These are phyloP conservation scores for Excalfactoria chinensis DNA, from an alignment of 2,113 vertebrate species.

Conservation along the genomic window DNA sequence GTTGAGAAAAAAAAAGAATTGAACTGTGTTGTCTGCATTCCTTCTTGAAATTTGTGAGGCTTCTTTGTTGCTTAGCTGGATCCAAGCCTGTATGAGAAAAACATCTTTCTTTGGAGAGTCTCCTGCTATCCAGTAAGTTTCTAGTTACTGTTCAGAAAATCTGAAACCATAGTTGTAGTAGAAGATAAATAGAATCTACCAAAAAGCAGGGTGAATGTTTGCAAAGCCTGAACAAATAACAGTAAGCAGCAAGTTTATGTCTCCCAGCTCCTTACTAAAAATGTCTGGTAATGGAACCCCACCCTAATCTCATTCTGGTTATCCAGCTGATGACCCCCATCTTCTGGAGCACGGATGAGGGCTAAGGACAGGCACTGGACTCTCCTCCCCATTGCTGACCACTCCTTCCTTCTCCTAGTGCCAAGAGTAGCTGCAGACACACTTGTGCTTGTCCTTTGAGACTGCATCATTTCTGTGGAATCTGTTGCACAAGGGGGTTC, in stretches of 20 bases:
- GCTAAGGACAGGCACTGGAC: background rate
- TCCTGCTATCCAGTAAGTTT: background rate
- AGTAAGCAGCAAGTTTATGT: background rate
- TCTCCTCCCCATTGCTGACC: background rate
- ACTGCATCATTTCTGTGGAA: accelerated
- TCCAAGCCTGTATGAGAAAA: background rate
- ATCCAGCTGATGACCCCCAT: background rate
- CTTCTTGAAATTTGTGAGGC: background rate
- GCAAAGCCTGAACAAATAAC: background rate
- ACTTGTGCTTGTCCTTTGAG: background rate
- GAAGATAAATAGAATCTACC: background rate
- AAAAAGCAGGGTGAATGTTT: background rate
- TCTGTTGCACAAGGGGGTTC: background rate
- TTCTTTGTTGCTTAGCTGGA: background rate
- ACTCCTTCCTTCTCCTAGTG: background rate
- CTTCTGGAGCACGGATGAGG: too few species aligned
- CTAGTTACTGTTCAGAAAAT: background rate
- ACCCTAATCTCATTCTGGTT: background rate
- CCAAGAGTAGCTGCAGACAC: background rate
- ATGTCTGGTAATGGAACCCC: background rate
- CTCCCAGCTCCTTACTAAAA: background rate
- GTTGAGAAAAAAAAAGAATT: background rate
- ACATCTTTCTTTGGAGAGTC: background rate
- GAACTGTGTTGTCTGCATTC: background rate
- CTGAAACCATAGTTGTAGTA: background rate